These are phyloP conservation scores for Mormyrops boulengeri DNA, from an alignment of 2,797 vertebrate genomes.

Conservation along the genomic window DNA sequence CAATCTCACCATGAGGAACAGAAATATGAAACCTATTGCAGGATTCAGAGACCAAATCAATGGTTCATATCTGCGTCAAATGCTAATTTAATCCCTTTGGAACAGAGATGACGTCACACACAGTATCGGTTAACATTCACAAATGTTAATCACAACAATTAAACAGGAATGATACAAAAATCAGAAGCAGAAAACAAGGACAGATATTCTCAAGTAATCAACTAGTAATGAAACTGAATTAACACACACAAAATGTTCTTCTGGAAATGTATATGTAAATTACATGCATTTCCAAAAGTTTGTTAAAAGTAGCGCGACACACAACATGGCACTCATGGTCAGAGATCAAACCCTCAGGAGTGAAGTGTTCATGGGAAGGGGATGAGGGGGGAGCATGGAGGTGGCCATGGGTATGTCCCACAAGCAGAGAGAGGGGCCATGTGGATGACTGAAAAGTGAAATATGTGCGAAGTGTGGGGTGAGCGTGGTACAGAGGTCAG, in stretches of 20 bases:
- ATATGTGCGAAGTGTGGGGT: not conserved
- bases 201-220: slow-evolving; percentile 23
- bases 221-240: slow-evolving; percentile 11
- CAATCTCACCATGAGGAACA: slow-evolving; percentile 27
- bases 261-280: not conserved
- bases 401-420: not conserved
- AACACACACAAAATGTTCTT: not conserved
- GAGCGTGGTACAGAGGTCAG: not conserved
- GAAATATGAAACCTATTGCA: not conserved
- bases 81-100: slow-evolving; percentile 59
- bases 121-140: slow-evolving; percentile 43
- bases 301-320: not conserved
- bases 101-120: not conserved
- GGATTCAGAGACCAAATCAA: slow-evolving; percentile 27
- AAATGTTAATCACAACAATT: slow-evolving; percentile 28
- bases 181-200: slow-evolving; percentile 5
- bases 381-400: not conserved
- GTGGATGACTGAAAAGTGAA: not conserved
- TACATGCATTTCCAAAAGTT: not conserved
- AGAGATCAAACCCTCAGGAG: not conserved
- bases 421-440: not conserved
- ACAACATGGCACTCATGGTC: not conserved
- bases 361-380: not conserved
- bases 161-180: not conserved
- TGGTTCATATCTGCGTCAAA: slow-evolving; percentile 61